A percentile compares a stretch with the other conserved stretches of the same genome.
These are phyloP conservation scores for Eublepharis macularius DNA, from an alignment of 2,113 vertebrate species.

Conservation along the genomic window DNA sequence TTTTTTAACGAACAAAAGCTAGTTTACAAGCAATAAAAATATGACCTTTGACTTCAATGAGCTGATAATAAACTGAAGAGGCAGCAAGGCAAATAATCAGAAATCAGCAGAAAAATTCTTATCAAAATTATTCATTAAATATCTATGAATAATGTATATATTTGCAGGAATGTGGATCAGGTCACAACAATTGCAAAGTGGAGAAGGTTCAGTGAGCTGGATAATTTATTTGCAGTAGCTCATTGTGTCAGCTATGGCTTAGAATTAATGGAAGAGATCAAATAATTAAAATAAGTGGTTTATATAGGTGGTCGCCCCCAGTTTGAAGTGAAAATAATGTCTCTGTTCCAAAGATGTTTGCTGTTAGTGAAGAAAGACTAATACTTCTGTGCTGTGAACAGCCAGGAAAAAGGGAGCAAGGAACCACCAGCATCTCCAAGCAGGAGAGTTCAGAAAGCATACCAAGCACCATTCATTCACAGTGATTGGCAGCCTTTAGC, in stretches of 20 bases:
- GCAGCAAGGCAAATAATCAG: neutral
- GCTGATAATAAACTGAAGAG: neutral
- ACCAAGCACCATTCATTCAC: too few relatives aligned
- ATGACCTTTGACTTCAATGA: neutral
- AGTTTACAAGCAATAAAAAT: neutral
- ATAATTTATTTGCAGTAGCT: slow-evolving; percentile 9
- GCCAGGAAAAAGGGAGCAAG: neutral
- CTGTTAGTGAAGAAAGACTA: neutral
- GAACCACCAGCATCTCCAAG: neutral
- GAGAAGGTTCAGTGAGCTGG: slow-evolving; percentile 4
- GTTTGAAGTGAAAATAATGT: neutral
- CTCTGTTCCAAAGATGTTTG: neutral
- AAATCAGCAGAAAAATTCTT: neutral
- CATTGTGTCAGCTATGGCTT: neutral
- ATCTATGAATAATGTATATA: slow-evolving; percentile 12
- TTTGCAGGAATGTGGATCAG: slow-evolving; percentile 10
- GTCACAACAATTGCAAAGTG: slow-evolving; percentile 1
- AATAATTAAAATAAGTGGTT: neutral
- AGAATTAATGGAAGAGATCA: neutral
- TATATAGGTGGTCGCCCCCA: neutral
- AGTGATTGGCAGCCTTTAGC: too few relatives aligned
- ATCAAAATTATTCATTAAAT: slow-evolving; percentile 12
- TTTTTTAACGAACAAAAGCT: neutral
- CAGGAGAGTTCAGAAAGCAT: too few relatives aligned
- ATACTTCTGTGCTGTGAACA: neutral